Evolutionary conservation across 2,888 invertebrate species (phyloP), one percentile per base, ranked within the genome.

Genomic region (Tenodera sinensis): DNA sequence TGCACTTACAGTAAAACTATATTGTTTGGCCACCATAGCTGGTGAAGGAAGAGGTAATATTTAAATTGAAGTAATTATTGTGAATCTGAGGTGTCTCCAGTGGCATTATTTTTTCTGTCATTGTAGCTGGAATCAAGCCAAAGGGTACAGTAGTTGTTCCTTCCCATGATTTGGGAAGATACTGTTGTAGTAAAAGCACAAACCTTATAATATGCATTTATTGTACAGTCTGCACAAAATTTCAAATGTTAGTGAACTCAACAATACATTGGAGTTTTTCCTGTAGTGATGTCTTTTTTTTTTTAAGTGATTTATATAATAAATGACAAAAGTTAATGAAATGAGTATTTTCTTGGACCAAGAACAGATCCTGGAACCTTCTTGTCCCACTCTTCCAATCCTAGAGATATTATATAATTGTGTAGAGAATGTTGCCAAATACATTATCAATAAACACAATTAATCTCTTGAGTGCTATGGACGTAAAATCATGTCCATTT

Each of bases 41-140:
- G 20, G 20, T 71, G 54, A 71, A 71, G 54, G 25, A 71, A 71
- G 15, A 54, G 54, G 54, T 15, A 54, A 54, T 3, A 6, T 20
- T 71, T 71, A 71, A 20, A 0, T 14, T 20, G 25, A 15, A 20
- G 4, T 8, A 1, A 42, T 84, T 47, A 14, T 85, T 85, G 83
- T 34, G 47, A 83, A n/a, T 88, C 28, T 42, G 30, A 27, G n/a
- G 28, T 47, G 42, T 83, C 47, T 87, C 14, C 25, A 42, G 83
- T 83, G 47, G 42, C 88, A 42, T 42, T 47, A 25, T 42, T n/a
- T 86, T 42, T 88, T 84, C 89, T 88, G 88, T 89, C 88, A 89
- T 88, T 71, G 28, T 89, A 95, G 95, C 95, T 95, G 95, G 95
- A 95, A 94, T 94, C 94, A 95, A 95, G 95, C 95, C 95, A 95